Base-by-base conservation (phyloP, 2,888 invertebrate genomes). In the Leptinotarsa peninsularis region DNA sequence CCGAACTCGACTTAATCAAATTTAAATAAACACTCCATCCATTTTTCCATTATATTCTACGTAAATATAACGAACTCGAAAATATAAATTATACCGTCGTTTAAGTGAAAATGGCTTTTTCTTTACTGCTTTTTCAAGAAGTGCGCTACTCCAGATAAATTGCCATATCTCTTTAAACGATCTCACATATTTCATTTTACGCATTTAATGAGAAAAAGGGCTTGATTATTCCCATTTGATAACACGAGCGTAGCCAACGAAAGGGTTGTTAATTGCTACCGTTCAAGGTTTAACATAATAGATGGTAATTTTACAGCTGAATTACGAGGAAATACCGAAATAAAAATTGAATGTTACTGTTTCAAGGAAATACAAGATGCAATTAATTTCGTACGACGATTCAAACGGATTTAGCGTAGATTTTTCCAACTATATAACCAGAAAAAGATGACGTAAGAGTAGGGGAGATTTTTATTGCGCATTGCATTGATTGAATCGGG, bases 111-210 rank as follows among this genome's bases (percentile, higher is more conserved):
- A 70, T 27, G 15, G 18, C 68, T 21, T 49, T 68, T 33, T 68
- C 54, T 50, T 58, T 50, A 33, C 56, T 21, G 49, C 54, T 69
- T 70, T 70, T 70, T 69, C 49, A 58, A 70, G 70, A 49, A 58
- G 49, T 27, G 58, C 58, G 49, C 70, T 18, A 23, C 58, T 50
- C 49, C 43, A 58, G 70, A 70, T 70, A 70, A 70, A 70, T 70
- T 70, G 70, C 70, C 58, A 70, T 70, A 70, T 70, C 70, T 70
- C 58, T 54, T 43, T 70, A 70, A 70, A 70, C 49, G 70, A 70
- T 70, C 70, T 70, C 70, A 70, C 70, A 70, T 70, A 70, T 70
- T 70, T 70, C 60, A 70, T 58, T 70, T 58, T 58, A 21, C 49
- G 70, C 49, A 70, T 70, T 70, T 70, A 70, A 70, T 58, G 70